These are phyloP conservation scores for Bilobella aurantiaca DNA, from an alignment of 1,140 invertebrate genomes.

Conservation along the genomic window DNA sequence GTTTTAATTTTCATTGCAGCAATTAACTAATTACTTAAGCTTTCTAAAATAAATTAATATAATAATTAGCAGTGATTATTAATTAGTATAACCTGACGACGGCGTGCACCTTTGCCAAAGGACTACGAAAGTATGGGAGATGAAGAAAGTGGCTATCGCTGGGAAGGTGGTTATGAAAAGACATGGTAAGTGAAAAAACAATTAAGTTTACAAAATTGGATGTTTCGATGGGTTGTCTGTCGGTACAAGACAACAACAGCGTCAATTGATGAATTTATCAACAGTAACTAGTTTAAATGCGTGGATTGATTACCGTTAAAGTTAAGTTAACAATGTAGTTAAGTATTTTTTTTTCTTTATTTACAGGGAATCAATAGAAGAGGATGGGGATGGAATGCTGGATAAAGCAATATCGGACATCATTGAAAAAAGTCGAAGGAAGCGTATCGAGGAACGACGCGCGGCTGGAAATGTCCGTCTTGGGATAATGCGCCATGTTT, in stretches of 20 bases:
- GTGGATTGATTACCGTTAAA: not conserved
- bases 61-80: not conserved
- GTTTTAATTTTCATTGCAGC: too few relatives aligned
- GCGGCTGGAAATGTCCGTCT: conserved; percentile 58
- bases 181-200: conserved; percentile 59
- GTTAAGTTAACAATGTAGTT: not conserved
- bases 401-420: conserved; percentile 81
- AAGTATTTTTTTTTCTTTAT: not conserved
- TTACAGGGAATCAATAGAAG: conserved; percentile 85
- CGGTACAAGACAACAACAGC: not conserved
- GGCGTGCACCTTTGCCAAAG: not conserved
- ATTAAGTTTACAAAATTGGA: not conserved
- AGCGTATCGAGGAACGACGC: conserved; percentile 59
- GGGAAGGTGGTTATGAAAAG: conserved; percentile 95
- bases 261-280: not conserved
- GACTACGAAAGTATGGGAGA: conserved; percentile 49
- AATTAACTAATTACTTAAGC: too few relatives aligned
- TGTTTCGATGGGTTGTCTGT: not conserved
- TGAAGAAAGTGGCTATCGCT: conserved; percentile 80
- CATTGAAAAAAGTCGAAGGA: conserved; percentile 74
- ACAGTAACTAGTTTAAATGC: not conserved
- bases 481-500: conserved; percentile 93
- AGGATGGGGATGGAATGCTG: conserved; percentile 85
- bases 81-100: not conserved
- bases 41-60: not conserved